Conservation (phyloP, 2,888 invertebrate species). For the Sepiola atlantica region DNA sequence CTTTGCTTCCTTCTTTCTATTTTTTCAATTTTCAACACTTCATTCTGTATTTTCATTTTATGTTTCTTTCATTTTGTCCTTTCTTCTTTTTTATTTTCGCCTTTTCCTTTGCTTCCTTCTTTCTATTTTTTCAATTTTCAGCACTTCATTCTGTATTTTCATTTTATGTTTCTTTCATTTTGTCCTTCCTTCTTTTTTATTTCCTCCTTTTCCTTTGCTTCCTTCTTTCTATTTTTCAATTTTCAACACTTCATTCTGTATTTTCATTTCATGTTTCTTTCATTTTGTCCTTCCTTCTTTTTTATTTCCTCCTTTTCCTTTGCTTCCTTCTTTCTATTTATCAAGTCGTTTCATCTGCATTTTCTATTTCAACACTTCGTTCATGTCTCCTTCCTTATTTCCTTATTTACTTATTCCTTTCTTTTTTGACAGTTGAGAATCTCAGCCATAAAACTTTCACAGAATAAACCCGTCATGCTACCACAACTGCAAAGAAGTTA, state of each 20-base stretch:
- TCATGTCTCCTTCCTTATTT: no score
- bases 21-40: background rate
- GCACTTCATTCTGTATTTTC: background rate
- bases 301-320: background rate
- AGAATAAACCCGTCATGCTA: no score
- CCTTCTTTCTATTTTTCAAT: background rate
- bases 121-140: background rate
- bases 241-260: background rate
- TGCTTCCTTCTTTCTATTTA: no score
- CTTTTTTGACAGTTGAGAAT: no score
- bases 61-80: background rate
- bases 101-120: background rate
- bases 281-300: background rate
- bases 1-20: background rate
- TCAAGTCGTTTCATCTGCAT: no score
- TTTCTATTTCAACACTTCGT: no score
- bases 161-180: background rate
- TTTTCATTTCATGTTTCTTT: background rate
- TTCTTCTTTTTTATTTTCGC: background rate
- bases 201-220: background rate
- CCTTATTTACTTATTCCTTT: no score
- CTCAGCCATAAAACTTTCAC: no score
- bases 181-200: background rate
- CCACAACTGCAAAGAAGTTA: no score
- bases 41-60: no score